These are phyloP conservation scores for Onthophagus taurus DNA, from an alignment of 1,140 invertebrate genomes.

Conservation along the genomic window DNA sequence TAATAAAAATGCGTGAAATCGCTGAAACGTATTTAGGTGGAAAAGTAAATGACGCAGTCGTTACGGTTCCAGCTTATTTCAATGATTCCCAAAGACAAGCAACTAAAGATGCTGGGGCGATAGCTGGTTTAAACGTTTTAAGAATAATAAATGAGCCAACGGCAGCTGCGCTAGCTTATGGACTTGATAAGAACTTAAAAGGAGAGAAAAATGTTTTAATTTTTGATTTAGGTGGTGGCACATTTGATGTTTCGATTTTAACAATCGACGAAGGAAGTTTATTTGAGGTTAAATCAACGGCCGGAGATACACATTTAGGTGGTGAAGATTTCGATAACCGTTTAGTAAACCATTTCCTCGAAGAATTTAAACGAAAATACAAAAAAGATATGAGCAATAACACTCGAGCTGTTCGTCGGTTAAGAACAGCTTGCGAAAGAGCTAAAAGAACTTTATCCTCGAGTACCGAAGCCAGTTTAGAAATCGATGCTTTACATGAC, in stretches of 20 bases:
- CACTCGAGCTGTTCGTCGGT: conserved; percentile 63
- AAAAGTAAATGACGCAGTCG: conserved; percentile 52
- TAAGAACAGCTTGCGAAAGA: conserved; percentile 66
- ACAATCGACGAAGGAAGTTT: conserved; percentile 76
- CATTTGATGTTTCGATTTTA: conserved; percentile 80
- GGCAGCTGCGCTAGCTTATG: conserved; percentile 75
- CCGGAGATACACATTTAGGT: conserved; percentile 56
- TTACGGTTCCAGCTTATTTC: conserved; percentile 54
- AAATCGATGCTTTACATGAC: conserved; percentile 67
- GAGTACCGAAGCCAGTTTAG: conserved; percentile 58
- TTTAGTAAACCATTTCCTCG: conserved; percentile 62
- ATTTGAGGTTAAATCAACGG: conserved; percentile 71
- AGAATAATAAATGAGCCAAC: conserved; percentile 77
- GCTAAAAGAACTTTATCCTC: conserved; percentile 59
- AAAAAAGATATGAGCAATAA: conserved; percentile 69
- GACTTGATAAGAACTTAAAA: conserved; percentile 72
- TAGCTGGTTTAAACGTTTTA: conserved; percentile 70
- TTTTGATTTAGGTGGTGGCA: conserved; percentile 66
- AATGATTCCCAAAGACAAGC: conserved; percentile 36
- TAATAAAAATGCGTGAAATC: conserved; percentile 53
- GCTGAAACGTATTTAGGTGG: conserved; percentile 47
- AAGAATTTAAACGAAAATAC: conserved; percentile 77
- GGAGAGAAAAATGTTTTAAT: conserved; percentile 69
- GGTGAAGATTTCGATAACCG: conserved; percentile 84
- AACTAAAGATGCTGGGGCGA: conserved; percentile 54